Conservation (phyloP, 2,888 invertebrate species). For the Loripinus fragilis region DNA sequence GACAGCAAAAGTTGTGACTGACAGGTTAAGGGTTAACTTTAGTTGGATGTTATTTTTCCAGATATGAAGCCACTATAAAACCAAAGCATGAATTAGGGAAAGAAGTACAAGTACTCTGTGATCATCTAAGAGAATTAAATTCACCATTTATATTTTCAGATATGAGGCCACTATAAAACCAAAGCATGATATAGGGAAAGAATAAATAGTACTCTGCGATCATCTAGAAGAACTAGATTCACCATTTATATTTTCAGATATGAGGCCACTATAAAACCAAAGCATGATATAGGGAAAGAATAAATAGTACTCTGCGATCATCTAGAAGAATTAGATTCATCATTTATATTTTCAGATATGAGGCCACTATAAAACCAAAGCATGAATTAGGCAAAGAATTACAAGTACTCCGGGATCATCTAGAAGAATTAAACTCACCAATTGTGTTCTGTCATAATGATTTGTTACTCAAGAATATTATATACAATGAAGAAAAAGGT, state of each 20-base stretch:
- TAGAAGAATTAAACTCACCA: conserved; percentile 86
- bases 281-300: conserved; percentile 69
- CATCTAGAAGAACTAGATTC: no score
- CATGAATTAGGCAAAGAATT: conserved; percentile 70
- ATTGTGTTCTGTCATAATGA: conserved; percentile 99
- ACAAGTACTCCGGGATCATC: conserved; percentile 88
- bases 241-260: conserved; percentile 62
- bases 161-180: no score
- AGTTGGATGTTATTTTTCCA: no score
- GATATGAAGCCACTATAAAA: no score
- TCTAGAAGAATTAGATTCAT: conserved; percentile 87
- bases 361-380: conserved; percentile 57
- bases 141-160: no score
- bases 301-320: conserved; percentile 88
- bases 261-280: conserved; percentile 55
- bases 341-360: conserved; percentile 65
- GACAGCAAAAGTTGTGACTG: no score
- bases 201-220: no score
- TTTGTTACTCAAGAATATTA: conserved; percentile 96
- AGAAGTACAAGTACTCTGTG: no score
- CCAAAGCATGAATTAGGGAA: no score
- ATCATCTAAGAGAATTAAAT: no score
- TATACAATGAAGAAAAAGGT: conserved; percentile 88
- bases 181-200: no score
- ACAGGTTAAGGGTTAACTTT: no score